These are phyloP conservation scores for Chloroceryle amazona DNA, from an alignment of 2,797 vertebrate species.

Conservation along the genomic window DNA sequence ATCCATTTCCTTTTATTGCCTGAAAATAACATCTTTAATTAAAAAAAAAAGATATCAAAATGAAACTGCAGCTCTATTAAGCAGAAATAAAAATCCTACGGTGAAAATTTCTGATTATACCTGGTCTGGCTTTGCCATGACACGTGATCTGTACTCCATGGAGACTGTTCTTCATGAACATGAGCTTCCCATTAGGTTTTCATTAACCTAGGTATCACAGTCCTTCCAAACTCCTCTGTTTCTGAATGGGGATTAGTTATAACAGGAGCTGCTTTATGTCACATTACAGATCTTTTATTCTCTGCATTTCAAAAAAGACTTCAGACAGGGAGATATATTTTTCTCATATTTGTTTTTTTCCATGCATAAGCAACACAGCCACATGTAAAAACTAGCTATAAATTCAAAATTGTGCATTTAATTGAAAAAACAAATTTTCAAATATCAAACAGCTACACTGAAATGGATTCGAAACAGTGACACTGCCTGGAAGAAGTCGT, in stretches of 20 bases:
- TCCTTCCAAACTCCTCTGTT: neutral
- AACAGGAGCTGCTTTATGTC: no score
- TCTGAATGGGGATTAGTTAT: neutral
- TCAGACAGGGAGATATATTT: neutral
- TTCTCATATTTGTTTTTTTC: neutral
- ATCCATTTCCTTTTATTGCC: neutral
- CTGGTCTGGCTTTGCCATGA: neutral
- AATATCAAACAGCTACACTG: neutral
- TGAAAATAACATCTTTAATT: neutral
- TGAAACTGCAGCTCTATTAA: rapidly evolving
- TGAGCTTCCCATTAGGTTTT: rapidly evolving
- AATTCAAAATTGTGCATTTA: neutral
- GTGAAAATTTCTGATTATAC: neutral
- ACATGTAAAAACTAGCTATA: neutral
- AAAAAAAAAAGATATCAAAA: neutral
- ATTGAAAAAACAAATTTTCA: neutral
- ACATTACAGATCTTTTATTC: neutral
- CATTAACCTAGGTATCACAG: neutral
- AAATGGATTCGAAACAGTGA: neutral
- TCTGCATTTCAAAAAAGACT: neutral
- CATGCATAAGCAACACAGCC: neutral
- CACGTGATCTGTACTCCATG: neutral
- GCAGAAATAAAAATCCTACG: neutral
- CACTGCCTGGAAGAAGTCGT: neutral
- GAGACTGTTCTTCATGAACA: neutral